Evolutionary conservation across 2,888 invertebrate genomes (phyloP).

Genomic region (Cabera pusaria): DNA sequence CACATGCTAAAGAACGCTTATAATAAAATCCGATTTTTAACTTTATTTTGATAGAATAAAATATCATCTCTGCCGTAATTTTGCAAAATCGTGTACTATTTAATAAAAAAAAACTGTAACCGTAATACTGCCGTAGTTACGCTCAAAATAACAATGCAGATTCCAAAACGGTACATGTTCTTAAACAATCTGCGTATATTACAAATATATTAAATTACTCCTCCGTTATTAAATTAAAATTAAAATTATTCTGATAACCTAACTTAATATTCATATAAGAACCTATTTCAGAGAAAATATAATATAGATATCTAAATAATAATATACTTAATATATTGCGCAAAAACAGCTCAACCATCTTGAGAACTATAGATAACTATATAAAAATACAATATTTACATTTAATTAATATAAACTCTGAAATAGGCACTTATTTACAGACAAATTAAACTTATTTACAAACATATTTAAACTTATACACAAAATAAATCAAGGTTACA

Average conservation of each 20-base stretch:
- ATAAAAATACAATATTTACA: constrained; percentile 69
- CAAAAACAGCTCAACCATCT: constrained; percentile 52
- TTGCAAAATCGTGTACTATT: no score
- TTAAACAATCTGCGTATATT: constrained; percentile 40
- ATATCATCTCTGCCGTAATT: no score
- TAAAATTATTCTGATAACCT: constrained; percentile 32
- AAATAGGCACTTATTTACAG: constrained; percentile 40
- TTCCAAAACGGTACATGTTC: constrained; percentile 20
- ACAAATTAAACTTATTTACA: constrained; percentile 30
- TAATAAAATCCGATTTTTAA: not conserved
- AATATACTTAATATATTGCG: constrained; percentile 42
- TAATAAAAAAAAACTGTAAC: no score
- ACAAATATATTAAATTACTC: constrained; percentile 64
- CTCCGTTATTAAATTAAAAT: constrained; percentile 43
- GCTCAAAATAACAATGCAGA: no score
- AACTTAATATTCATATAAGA: constrained; percentile 40
- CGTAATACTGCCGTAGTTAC: no score
- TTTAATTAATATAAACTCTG: constrained; percentile 37
- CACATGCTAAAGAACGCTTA: no score
- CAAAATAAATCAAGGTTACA: constrained; percentile 27
- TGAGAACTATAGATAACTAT: constrained; percentile 49
- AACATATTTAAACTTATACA: constrained; percentile 26
- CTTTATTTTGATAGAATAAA: not conserved
- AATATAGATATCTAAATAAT: constrained; percentile 37
- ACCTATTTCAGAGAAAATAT: constrained; percentile 41